These are phyloP conservation scores for Euproctis similis DNA, from an alignment of 2,888 invertebrate species.

Conservation along the genomic window DNA sequence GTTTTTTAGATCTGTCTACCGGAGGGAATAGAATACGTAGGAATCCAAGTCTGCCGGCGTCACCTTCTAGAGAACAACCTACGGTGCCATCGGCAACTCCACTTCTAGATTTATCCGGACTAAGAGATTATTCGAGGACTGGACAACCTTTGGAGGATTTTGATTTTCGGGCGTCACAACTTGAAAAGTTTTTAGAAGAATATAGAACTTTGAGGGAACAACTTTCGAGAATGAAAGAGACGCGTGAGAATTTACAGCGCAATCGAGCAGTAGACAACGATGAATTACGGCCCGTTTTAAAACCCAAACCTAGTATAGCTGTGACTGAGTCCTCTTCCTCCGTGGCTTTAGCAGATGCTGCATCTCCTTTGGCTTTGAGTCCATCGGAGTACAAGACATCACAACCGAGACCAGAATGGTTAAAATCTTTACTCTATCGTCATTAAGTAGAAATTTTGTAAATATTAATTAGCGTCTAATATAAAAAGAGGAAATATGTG, in stretches of 20 bases:
- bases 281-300: conserved; percentile 71
- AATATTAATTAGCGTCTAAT: conserved; percentile 23
- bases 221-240: conserved; percentile 86
- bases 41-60: conserved; percentile 79
- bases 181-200: conserved; percentile 87
- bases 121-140: conserved; percentile 65
- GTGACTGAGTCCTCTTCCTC: conserved; percentile 68
- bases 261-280: conserved; percentile 66
- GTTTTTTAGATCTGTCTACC: conserved; percentile 80
- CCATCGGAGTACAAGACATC: conserved; percentile 60
- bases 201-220: conserved; percentile 86
- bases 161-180: conserved; percentile 86
- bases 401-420: conserved; percentile 61
- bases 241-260: conserved; percentile 79
- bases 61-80: conserved; percentile 74
- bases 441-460: conserved; percentile 43
- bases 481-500: conserved; percentile 21
- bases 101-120: conserved; percentile 75
- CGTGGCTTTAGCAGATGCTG: conserved; percentile 55
- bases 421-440: conserved; percentile 62
- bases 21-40: conserved; percentile 58
- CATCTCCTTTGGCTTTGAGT: conserved; percentile 57
- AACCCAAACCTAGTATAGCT: conserved; percentile 73
- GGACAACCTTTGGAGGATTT: conserved; percentile 75
- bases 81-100: conserved; percentile 76